Base-by-base conservation (phyloP, 2,113 vertebrate genomes). In the Struthio camelus region DNA sequence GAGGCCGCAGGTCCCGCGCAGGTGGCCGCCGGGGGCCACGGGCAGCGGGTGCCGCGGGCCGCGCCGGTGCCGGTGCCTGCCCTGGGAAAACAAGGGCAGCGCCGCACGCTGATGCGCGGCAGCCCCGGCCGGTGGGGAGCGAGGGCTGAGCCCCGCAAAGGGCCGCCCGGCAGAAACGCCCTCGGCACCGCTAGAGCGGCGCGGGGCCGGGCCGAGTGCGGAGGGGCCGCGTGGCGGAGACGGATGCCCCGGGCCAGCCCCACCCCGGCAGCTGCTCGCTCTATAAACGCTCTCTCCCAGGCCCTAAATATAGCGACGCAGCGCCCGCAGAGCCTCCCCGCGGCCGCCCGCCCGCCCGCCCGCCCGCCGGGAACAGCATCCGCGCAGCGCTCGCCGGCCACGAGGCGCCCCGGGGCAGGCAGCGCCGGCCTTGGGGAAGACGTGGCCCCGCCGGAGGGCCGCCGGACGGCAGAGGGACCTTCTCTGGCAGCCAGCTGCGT, bases 231-330 rank as follows among this genome's bases (percentile, higher is more conserved):
- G n/a, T n/a, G n/a, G n/a, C n/a, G n/a, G n/a, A n/a, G n/a, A n/a
- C n/a, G n/a, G 70, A 87, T 30, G 69, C 72, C 65, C 10, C 4
- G 17, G 78, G 85, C 69, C 72, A 80, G 96, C 82, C 89, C 92
- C 88, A 96, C 50, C 88, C 95, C 32, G 51, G 90, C 92, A 94
- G 86, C 95, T 94, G 92, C 80, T 1, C 12, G 32, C 71, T 54
- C 94, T 76, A 89, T 84, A 93, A 95, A 95, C 95, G 72, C 94
- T 44, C 86, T 20, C 5, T 44, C 61, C 12, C 11, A 14, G 11
- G 15, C 67, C 80, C 85, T 93, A 96, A 96, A 97, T 93, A 96
- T 90, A 96, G 92, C 32, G 62, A 53, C 1, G 4, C 42, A 5
- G 13, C 18, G n/a, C 82, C 90, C 65, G 22, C 80, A 65, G 42